Conservation (phyloP, 2,888 invertebrate species). For the Dichetophora obliterata region DNA sequence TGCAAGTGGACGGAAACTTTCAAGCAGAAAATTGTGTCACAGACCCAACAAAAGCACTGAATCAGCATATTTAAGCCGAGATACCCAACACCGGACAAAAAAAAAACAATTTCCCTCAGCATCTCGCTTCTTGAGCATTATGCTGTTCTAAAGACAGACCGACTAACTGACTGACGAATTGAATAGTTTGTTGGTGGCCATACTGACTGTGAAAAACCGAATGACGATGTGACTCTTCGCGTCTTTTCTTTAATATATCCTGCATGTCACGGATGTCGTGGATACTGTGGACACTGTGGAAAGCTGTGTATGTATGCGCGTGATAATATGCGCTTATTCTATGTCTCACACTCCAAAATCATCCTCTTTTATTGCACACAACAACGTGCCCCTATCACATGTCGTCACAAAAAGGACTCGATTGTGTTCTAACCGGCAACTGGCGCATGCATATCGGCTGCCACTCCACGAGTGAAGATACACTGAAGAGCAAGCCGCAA, state of each 20-base stretch:
- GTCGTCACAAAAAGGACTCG: slow-evolving; percentile 40
- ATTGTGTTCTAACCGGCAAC: slow-evolving; percentile 41
- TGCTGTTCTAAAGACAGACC: slow-evolving; percentile 47
- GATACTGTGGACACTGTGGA: slow-evolving; percentile 46
- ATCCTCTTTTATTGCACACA: not conserved
- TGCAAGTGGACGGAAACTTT: slow-evolving; percentile 53
- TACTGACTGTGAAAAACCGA: slow-evolving; percentile 46
- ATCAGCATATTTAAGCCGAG: slow-evolving; percentile 45
- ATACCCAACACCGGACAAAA: slow-evolving; percentile 32
- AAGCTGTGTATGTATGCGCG: slow-evolving; percentile 39
- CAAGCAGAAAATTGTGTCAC: slow-evolving; percentile 55
- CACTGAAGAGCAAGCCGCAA: slow-evolving; percentile 28
- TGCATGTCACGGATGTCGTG: slow-evolving; percentile 24
- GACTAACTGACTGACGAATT: not conserved
- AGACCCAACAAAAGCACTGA: slow-evolving; percentile 53
- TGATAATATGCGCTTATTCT: slow-evolving; percentile 34
- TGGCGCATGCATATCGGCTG: not conserved
- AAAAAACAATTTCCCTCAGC: slow-evolving; percentile 38
- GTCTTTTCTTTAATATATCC: slow-evolving; percentile 49
- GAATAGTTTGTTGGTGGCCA: not conserved
- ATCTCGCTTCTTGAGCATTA: slow-evolving; percentile 49
- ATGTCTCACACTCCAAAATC: not conserved
- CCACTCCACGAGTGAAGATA: slow-evolving; percentile 11
- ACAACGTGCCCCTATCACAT: slow-evolving; percentile 32
- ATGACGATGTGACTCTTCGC: slow-evolving; percentile 54